Percentiles rank a stretch among this genome's conserved stretches.
These are phyloP conservation scores for Gryon sp. DNA, from an alignment of 1,140 invertebrate genomes.

Conservation along the genomic window DNA sequence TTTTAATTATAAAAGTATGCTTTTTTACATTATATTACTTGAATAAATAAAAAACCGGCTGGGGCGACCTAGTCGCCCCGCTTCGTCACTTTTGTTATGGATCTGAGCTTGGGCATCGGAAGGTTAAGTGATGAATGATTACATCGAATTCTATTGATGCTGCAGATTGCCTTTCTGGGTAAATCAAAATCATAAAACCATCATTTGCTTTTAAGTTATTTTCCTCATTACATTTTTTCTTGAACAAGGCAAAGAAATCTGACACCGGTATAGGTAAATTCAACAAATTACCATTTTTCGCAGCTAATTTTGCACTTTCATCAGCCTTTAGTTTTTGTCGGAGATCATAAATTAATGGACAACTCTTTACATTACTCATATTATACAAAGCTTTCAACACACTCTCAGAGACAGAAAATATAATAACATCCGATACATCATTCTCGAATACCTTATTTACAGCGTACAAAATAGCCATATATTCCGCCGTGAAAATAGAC, in stretches of 20 bases:
- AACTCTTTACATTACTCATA: neutral
- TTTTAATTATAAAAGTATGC: too few relatives aligned
- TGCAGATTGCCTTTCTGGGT: conserved; percentile 21
- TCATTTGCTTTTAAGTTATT: neutral
- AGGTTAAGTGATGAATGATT: conserved; percentile 39
- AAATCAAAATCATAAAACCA: conserved; percentile 48
- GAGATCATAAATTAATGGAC: neutral
- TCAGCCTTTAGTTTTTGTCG: conserved; percentile 1
- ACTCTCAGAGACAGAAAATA: conserved; percentile 14
- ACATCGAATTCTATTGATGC: conserved; percentile 47
- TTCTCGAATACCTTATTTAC: neutral
- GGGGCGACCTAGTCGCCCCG: too few relatives aligned
- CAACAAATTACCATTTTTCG: neutral
- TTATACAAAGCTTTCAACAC: neutral
- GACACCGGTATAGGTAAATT: neutral
- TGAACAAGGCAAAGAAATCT: conserved; percentile 1
- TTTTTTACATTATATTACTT: too few relatives aligned
- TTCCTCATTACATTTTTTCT: neutral
- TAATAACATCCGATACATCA: neutral
- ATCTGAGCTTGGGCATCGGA: too few relatives aligned
- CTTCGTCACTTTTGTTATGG: too few relatives aligned
- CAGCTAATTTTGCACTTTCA: neutral
- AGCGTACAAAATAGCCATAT: neutral
- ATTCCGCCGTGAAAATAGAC: conserved; percentile 14
- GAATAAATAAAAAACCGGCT: too few relatives aligned